These are phyloP conservation scores for Melitaea cinxia DNA, from an alignment of 1,140 invertebrate genomes.

Conservation along the genomic window DNA sequence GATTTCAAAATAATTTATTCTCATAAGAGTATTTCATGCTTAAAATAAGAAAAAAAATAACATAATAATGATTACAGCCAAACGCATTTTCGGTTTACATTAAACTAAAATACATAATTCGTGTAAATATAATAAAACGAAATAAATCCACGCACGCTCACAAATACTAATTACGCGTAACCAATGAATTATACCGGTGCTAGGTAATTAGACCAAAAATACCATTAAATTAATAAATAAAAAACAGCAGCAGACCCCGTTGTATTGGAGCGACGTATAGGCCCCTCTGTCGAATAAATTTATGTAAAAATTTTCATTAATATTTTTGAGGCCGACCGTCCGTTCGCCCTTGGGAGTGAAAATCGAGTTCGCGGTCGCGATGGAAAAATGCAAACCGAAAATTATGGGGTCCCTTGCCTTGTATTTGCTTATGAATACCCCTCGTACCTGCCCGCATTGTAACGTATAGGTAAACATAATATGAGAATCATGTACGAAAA, in stretches of 20 bases:
- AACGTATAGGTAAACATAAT: conserved; percentile 66
- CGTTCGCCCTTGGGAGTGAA: conserved; percentile 75
- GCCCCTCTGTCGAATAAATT: conserved; percentile 79
- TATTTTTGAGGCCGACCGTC: conserved; percentile 78
- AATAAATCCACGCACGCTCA: conserved; percentile 53
- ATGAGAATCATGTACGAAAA: conserved; percentile 48
- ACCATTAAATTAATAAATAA: conserved; percentile 82
- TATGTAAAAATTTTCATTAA: conserved; percentile 82
- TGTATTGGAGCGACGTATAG: conserved; percentile 61
- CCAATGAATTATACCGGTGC: conserved; percentile 79
- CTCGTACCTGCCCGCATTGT: conserved; percentile 58
- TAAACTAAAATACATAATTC: neutral
- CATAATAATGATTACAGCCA: too few relatives aligned
- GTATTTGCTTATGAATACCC: conserved; percentile 80
- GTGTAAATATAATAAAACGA: conserved; percentile 3
- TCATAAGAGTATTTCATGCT: too few relatives aligned
- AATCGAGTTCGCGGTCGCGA: conserved; percentile 79
- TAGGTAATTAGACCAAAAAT: conserved; percentile 81
- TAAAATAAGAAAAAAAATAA: too few relatives aligned
- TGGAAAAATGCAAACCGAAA: conserved; percentile 81
- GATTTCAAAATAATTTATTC: too few relatives aligned
- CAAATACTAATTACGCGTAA: conserved; percentile 64
- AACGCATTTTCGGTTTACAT: too few relatives aligned
- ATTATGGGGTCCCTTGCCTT: conserved; percentile 77
- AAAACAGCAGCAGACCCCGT: conserved; percentile 74